phyloP scores from a whole-genome alignment of 2,113 vertebrate genomes.

The Oncorhynchus gorbuscha region DNA sequence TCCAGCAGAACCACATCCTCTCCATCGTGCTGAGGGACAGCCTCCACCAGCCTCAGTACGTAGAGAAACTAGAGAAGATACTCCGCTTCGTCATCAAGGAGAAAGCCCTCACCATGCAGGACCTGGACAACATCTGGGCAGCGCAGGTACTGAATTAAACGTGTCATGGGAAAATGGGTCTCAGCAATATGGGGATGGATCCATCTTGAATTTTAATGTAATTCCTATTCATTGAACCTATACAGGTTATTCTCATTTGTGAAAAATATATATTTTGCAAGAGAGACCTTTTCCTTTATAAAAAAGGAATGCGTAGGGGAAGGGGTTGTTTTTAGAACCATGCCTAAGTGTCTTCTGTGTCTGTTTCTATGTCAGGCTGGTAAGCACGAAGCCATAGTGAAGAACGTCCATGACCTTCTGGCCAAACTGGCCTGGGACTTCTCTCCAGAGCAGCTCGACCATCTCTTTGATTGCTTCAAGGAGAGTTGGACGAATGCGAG shows the following conservation, averaged over 20 bases:
- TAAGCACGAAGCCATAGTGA: constrained; percentile 92
- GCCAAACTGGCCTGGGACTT: constrained; percentile 92
- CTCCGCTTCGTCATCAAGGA: constrained; percentile 92
- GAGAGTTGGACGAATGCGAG: constrained; percentile 92
- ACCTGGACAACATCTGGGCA: constrained; percentile 92
- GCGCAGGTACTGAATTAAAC: constrained; percentile 77
- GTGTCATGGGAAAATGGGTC: too few relatives aligned
- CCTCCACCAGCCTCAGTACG: constrained; percentile 90
- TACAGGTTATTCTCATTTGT: too few relatives aligned
- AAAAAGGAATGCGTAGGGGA: too few relatives aligned
- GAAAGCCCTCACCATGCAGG: constrained; percentile 87
- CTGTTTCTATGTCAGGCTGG: constrained; percentile 75
- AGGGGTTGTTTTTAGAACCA: neutral
- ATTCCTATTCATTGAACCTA: too few relatives aligned
- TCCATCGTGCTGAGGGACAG: constrained; percentile 89
- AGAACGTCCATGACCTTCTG: constrained; percentile 89
- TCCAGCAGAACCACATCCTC: constrained; percentile 90
- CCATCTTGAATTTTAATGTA: too few relatives aligned
- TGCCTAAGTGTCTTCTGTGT: neutral
- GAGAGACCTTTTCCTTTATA: too few relatives aligned
- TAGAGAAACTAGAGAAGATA: constrained; percentile 91
- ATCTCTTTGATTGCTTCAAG: constrained; percentile 92
- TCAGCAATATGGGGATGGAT: too few relatives aligned
- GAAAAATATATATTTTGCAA: too few relatives aligned
- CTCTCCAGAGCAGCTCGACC: constrained; percentile 90